Percentiles rank a stretch among this genome's conserved stretches.
phyloP scores from a whole-genome alignment of 2,113 vertebrate genomes.

The Pelvicachromis taeniatus region DNA sequence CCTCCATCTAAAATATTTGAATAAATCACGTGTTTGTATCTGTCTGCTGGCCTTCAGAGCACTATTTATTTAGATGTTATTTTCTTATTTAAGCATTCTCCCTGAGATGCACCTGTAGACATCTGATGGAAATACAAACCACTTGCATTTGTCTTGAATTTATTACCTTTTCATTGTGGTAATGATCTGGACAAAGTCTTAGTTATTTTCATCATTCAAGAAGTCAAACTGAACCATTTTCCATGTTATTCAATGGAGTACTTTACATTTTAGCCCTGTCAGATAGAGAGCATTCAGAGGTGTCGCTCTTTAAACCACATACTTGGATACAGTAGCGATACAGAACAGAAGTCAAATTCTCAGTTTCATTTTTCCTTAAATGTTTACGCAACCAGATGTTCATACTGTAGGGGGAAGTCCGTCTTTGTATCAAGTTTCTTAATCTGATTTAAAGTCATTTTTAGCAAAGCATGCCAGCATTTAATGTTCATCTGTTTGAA shows the following conservation, averaged over 20 bases:
- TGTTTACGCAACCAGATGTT: background rate
- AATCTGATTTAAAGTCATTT: background rate
- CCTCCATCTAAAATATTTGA: background rate
- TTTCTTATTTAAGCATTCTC: background rate
- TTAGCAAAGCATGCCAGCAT: background rate
- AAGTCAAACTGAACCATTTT: background rate
- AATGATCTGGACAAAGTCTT: background rate
- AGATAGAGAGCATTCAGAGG: background rate
- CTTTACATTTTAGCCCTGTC: background rate
- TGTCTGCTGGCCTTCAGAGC: background rate
- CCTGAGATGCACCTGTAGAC: background rate
- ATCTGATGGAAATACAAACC: background rate
- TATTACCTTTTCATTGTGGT: background rate
- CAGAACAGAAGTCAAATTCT: background rate
- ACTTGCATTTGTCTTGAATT: background rate
- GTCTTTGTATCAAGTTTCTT: background rate
- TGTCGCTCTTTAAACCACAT: background rate
- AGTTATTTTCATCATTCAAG: background rate
- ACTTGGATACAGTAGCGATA: background rate
- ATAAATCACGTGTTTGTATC: background rate
- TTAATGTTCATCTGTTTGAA: background rate
- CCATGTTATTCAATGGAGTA: background rate
- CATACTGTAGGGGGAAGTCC: background rate
- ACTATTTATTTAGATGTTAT: too few species aligned
- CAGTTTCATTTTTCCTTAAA: background rate